Percentiles rank a stretch among this genome's conserved stretches.
Conservation (phyloP, 2,797 vertebrate genomes). For the Hemibagrus guttatus region DNA sequence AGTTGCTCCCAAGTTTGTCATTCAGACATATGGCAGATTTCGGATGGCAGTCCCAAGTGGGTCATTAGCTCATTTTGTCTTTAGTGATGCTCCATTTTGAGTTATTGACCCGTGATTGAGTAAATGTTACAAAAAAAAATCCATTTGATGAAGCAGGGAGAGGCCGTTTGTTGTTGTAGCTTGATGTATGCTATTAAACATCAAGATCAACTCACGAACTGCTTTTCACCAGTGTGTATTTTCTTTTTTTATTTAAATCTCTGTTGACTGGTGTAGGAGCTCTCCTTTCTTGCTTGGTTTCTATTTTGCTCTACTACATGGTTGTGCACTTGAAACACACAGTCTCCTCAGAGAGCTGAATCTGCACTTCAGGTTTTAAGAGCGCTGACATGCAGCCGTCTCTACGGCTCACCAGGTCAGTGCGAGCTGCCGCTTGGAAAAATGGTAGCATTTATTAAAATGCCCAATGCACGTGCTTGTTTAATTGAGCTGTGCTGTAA, state of each 20-base stretch:
- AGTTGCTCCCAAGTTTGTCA: constrained; percentile 44
- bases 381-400: constrained; percentile 48
- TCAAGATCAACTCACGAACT: no score
- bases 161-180: not conserved
- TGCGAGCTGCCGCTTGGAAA: not conserved
- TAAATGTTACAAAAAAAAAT: not conserved
- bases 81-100: constrained; percentile 28
- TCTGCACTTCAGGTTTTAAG: constrained; percentile 44
- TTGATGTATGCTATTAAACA: not conserved
- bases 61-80: constrained; percentile 25
- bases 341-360: constrained; percentile 48
- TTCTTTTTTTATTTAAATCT: not conserved
- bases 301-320: constrained; percentile 15
- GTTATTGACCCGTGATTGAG: constrained; percentile 13
- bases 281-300: constrained; percentile 7
- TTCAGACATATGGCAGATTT: constrained; percentile 35
- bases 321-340: constrained; percentile 19
- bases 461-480: not conserved
- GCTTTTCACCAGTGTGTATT: not conserved
- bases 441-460: not conserved
- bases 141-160: not conserved
- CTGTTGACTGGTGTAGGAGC: not conserved
- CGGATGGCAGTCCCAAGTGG: constrained; percentile 31
- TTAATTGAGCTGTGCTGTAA: not conserved
- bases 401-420: constrained; percentile 14